Evolutionary conservation across 2,113 vertebrate genomes (phyloP).

Genomic region (Sardina pilchardus): DNA sequence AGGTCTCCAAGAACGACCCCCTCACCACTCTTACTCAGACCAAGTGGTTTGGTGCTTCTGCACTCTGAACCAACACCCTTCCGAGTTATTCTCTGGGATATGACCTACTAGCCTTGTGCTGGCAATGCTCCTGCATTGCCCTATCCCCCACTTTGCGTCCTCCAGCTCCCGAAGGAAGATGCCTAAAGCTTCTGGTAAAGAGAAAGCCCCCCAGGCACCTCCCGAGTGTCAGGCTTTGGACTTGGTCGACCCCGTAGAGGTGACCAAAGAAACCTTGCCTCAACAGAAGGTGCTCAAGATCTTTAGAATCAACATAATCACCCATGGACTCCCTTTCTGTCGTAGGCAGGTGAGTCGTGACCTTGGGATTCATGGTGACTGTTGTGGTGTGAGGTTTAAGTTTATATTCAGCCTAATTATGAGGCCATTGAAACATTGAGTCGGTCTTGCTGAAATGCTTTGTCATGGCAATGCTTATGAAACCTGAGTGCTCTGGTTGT

Average conservation of each 20-base stretch:
- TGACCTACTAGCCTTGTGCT: slow-evolving; percentile 60
- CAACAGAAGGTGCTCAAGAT: slow-evolving; percentile 94
- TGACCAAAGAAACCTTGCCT: slow-evolving; percentile 77
- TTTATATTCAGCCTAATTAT: background rate
- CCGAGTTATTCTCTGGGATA: slow-evolving; percentile 53
- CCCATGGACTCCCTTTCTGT: slow-evolving; percentile 94
- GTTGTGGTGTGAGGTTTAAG: background rate
- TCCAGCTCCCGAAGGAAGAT: slow-evolving; percentile 73
- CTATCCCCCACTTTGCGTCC: slow-evolving; percentile 69
- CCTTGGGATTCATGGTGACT: background rate
- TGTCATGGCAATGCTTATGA: no score
- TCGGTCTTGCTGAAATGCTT: no score
- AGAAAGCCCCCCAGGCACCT: slow-evolving; percentile 68
- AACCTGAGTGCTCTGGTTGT: no score
- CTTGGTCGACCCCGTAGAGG: slow-evolving; percentile 79
- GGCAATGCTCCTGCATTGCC: slow-evolving; percentile 82
- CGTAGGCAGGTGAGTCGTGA: slow-evolving; percentile 87
- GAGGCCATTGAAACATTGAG: background rate
- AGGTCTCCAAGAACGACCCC: background rate
- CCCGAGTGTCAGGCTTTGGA: slow-evolving; percentile 73
- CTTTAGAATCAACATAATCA: slow-evolving; percentile 98
- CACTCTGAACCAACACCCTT: background rate
- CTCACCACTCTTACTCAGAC: background rate
- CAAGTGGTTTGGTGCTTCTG: background rate
- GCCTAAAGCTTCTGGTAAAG: slow-evolving; percentile 76